A percentile compares a stretch with the other conserved stretches of the same genome.
Conservation (phyloP, 2,113 vertebrate species). For the Arothron firmamentum region DNA sequence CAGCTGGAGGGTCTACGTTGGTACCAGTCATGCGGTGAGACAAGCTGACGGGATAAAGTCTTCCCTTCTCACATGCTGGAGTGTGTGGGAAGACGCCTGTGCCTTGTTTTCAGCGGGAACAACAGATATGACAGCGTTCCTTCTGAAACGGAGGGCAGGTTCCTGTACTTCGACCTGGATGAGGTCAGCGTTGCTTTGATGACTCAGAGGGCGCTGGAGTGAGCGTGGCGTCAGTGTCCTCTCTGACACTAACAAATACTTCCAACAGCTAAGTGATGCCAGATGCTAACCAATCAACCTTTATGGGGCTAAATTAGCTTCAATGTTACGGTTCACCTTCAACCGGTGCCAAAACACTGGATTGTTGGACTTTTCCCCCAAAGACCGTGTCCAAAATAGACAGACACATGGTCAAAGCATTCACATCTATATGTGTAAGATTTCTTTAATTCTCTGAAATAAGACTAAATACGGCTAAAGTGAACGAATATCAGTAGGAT, state of each 20-base stretch:
- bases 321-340: slow-evolving; percentile 61
- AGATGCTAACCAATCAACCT: slow-evolving; percentile 72
- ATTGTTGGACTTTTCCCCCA: slow-evolving; percentile 13
- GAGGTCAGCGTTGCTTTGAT: too few relatives aligned
- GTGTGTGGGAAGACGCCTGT: too few relatives aligned
- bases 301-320: slow-evolving; percentile 55
- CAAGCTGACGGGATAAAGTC: too few relatives aligned
- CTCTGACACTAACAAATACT: slow-evolving; percentile 48
- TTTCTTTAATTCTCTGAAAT: too few relatives aligned
- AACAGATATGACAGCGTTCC: background rate
- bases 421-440: too few relatives aligned
- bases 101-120: background rate
- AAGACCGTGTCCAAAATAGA: background rate
- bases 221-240: slow-evolving; percentile 38
- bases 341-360: slow-evolving; percentile 34
- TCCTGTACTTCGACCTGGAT: too few relatives aligned
- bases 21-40: too few relatives aligned
- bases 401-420: background rate
- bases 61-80: too few relatives aligned
- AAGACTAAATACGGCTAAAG: too few relatives aligned
- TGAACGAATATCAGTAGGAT: too few relatives aligned
- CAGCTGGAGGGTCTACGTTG: slow-evolving; percentile 38
- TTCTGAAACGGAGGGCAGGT: too few relatives aligned
- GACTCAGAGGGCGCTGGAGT: slow-evolving; percentile 1
- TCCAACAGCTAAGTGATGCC: slow-evolving; percentile 58